Conservation (phyloP, 2,888 invertebrate species). For the Drosophila macrospina region DNA sequence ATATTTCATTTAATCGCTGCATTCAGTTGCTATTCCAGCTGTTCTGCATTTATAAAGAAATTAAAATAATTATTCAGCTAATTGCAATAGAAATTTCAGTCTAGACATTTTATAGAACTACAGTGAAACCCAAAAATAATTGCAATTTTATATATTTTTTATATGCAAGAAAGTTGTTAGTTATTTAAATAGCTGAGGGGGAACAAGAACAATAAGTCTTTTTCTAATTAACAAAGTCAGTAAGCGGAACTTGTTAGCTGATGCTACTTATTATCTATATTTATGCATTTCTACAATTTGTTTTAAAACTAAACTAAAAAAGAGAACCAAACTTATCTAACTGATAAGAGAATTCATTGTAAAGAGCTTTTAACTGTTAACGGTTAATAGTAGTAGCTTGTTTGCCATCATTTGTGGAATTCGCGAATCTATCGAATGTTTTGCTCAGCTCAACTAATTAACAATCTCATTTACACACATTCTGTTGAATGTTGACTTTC, state of each 20-base stretch:
- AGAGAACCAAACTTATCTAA: neutral
- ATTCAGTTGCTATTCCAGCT: neutral
- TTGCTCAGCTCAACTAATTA: conserved; percentile 11
- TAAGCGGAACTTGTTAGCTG: conserved; percentile 34
- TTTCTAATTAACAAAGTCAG: conserved; percentile 35
- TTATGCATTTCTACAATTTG: conserved; percentile 12
- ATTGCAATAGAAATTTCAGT: neutral
- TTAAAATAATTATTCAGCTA: neutral
- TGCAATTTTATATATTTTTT: neutral
- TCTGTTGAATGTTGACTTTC: conserved; percentile 1
- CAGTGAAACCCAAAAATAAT: neutral
- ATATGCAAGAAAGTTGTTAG: conserved; percentile 3
- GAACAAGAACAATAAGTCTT: conserved; percentile 2
- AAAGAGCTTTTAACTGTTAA: conserved; percentile 1
- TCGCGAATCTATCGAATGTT: conserved; percentile 2
- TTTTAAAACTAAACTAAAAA: conserved; percentile 5
- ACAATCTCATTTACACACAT: conserved; percentile 26
- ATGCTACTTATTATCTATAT: conserved; percentile 31
- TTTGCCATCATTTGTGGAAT: conserved; percentile 9
- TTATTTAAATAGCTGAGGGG: too few species aligned
- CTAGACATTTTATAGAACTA: neutral
- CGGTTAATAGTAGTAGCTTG: conserved; percentile 12
- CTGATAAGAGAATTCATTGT: conserved; percentile 23
- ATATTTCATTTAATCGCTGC: neutral
- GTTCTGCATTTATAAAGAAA: neutral